Percentiles rank a stretch among this genome's conserved stretches.
These are phyloP conservation scores for Troides oblongomaculatus DNA, from an alignment of 2,888 invertebrate species.

Conservation along the genomic window DNA sequence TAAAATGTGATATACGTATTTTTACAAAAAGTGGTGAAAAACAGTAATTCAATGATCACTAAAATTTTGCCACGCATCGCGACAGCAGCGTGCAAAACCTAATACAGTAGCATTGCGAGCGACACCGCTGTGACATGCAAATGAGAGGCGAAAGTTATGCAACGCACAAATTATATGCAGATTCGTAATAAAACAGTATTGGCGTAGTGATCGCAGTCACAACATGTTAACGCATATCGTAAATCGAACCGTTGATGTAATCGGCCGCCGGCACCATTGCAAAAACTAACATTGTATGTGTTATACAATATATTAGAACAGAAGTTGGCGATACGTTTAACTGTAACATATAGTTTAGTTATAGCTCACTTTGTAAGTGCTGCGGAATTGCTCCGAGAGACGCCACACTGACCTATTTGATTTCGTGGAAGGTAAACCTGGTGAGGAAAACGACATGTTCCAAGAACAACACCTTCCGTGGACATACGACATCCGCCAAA, in stretches of 20 bases:
- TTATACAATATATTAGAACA: slow-evolving; percentile 27
- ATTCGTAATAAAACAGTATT: slow-evolving; percentile 30
- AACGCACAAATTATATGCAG: slow-evolving; percentile 30
- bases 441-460: too few relatives aligned
- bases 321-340: slow-evolving; percentile 5
- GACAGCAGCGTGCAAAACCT: background rate
- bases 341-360: background rate
- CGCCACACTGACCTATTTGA: too few relatives aligned
- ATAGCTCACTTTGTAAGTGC: background rate
- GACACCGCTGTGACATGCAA: slow-evolving; percentile 21
- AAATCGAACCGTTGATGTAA: slow-evolving; percentile 29
- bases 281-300: slow-evolving; percentile 21
- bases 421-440: too few relatives aligned
- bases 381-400: too few relatives aligned
- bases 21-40: background rate
- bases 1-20: too few relatives aligned
- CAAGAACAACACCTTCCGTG: too few relatives aligned
- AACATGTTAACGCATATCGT: slow-evolving; percentile 29
- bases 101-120: slow-evolving; percentile 9
- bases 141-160: slow-evolving; percentile 24
- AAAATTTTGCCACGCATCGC: slow-evolving; percentile 3
- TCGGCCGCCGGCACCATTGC: slow-evolving; percentile 27
- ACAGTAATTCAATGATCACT: background rate
- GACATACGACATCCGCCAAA: too few relatives aligned
- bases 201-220: slow-evolving; percentile 25